Conservation (phyloP, 2,113 vertebrate species). For the Diadophis punctatus region DNA sequence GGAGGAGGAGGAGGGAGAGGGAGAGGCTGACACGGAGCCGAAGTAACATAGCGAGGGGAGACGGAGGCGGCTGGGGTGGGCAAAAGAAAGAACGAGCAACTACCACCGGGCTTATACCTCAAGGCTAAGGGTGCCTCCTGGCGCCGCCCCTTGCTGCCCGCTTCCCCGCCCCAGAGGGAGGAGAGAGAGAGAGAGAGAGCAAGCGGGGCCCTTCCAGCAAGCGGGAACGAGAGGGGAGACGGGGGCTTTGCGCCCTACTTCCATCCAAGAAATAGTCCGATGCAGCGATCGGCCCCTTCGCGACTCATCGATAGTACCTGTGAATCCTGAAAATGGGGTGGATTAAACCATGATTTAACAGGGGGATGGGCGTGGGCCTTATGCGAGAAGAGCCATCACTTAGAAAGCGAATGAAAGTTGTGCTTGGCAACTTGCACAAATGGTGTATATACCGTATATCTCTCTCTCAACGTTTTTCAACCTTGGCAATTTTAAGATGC, state of each 20-base stretch:
- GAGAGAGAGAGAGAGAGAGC: slow-evolving; percentile 7
- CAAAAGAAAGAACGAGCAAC: not conserved
- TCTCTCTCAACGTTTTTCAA: too few species aligned
- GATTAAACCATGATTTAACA: not conserved
- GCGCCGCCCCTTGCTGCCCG: not conserved
- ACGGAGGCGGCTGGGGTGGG: not conserved
- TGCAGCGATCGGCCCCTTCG: not conserved
- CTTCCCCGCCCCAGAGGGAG: not conserved
- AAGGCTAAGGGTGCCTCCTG: not conserved
- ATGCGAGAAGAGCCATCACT: not conserved
- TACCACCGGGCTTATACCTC: not conserved
- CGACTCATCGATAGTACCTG: not conserved
- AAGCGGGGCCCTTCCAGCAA: not conserved
- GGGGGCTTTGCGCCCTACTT: not conserved
- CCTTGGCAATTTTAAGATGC: not conserved
- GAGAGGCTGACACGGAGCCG: slow-evolving; percentile 1
- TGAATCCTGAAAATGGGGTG: not conserved
- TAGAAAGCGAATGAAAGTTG: not conserved
- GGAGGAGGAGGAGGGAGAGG: slow-evolving; percentile 45
- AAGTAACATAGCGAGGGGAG: not conserved
- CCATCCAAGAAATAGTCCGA: not conserved
- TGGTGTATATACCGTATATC: too few species aligned
- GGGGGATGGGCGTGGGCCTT: not conserved
- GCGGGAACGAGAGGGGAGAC: too few species aligned
- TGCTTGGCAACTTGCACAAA: not conserved